Conservation (phyloP, 2,888 invertebrate species). For the Chironomus tentans region DNA sequence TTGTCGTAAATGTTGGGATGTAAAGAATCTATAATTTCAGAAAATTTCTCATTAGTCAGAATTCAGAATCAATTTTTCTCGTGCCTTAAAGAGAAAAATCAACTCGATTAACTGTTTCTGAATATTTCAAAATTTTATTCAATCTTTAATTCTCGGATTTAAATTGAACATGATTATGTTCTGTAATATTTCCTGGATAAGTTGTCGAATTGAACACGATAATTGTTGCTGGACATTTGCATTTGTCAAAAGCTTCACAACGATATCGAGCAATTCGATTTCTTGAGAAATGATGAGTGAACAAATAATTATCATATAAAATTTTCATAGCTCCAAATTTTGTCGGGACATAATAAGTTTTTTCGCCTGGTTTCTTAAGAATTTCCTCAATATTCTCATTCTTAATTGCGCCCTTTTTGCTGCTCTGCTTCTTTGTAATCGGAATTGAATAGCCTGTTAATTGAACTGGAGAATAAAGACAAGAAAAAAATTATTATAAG, state of each 20-base stretch:
- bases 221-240: constrained; percentile 2
- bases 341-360: constrained; percentile 22
- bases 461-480: no score
- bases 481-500: not conserved
- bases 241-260: constrained; percentile 20
- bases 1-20: constrained; percentile 3
- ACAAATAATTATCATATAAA: constrained; percentile 20
- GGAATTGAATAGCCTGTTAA: not conserved
- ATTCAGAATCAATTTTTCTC: no score
- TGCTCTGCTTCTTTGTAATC: not conserved
- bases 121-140: not conserved
- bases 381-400: constrained; percentile 4
- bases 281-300: constrained; percentile 27
- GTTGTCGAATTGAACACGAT: not conserved
- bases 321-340: constrained; percentile 29
- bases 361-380: not conserved
- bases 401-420: not conserved
- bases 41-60: not conserved
- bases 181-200: not conserved
- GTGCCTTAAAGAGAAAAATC: not conserved
- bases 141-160: not conserved
- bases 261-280: constrained; percentile 28
- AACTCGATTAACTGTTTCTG: not conserved
- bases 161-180: not conserved
- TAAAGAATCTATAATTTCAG: not conserved